Base-by-base conservation (phyloP, 1,140 invertebrate genomes). In the Saccostrea glomerata region DNA sequence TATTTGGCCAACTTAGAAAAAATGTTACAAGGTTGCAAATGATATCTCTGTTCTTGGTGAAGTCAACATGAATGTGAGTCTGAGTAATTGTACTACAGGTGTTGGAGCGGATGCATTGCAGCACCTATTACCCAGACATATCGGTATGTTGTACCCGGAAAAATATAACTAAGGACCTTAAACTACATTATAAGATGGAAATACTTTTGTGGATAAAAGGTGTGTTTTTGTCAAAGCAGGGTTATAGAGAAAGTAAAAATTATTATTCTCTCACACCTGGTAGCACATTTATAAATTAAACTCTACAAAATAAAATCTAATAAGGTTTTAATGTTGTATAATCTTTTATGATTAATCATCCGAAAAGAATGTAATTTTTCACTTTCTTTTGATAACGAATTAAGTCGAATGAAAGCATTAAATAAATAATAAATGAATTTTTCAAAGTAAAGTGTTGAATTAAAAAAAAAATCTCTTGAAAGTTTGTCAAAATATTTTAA, bases 401-500 rank as follows among this genome's bases (percentile, higher is more conserved):
- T 77, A 77, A 30, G 25, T 30, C 70, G 70, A 30, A 30, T 77
- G 30, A 77, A 77, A 77, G 70, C 70, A 77, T 30, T 77, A 77
- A 77, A 25, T 25, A 77, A 77, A 77, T 30, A 77, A 2, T 15
- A 77, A 77, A 77, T 77, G 23, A 25, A 30, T 36, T 30, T 47
- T 30, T 77, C 70, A 77, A 77, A 77, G 70, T 77, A 25, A 47
- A 77, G 25, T 77, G 25, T 30, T 77, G 70, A 13, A 30, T 36
- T 77, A 77, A 77, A 77, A 30, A 77, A 30, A 73, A 77, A 77
- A 63, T 17, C 11, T 25, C 23, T 77, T 77, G 25, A 77, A 77
- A 77, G 25, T 77, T 77, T 77, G 70, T 77, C 70, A 36, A 77
- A 77, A 77, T 77, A 77, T 77, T 77, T 77, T 30, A 23, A 12